Evolutionary conservation across 2,888 invertebrate genomes (phyloP), one percentile per base, ranked within the genome.

Genomic region (Epistrophella euchroma): DNA sequence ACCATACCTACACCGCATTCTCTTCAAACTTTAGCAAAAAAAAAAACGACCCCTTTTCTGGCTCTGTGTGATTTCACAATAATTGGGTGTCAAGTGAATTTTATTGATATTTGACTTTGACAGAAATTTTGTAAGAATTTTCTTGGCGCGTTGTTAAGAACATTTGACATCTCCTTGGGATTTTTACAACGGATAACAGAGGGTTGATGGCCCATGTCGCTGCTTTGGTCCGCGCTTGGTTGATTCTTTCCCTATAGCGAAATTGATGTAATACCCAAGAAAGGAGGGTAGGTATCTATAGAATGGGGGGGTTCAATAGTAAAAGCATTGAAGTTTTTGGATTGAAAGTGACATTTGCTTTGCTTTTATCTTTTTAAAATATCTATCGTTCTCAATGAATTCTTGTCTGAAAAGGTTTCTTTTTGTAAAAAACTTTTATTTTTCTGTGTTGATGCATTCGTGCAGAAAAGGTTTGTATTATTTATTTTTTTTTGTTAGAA

Each of bases 81-180:
- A 86, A 86, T 86, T 86, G 86, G 86, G 82, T 86, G 86, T 86
- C 86, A 86, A 86, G 86, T 86, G 86, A 86, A 78, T 82, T 86
- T 86, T 86, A 86, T 86, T 86, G 86, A 86, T 86, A 86, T 86
- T 86, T 82, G 82, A 86, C 77, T 86, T 86, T 86, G 86, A 86
- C 86, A 77, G 86, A 82, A 77, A 80, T 80, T 77, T 60, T 86
- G 64, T 82, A 64, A 45, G 73, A 75, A 70, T 86, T 77, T 74
- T 60, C 62, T 71, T n/a, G 60, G 60, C 22, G 56, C 17, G 11
- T 84, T 74, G 78, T 81, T 76, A 81, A 76, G 85, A 76, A 77
- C 77, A 62, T 82, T 82, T 86, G 82, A 86, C 62, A 73, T 76
- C 47, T 66, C 60, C 45, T 70, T 75, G 40, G 55, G 37, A 28